A percentile compares a stretch with the other conserved stretches of the same genome.
Evolutionary conservation across 2,113 vertebrate species (phyloP).

Genomic region (Rhinopomastus cyanomelas): DNA sequence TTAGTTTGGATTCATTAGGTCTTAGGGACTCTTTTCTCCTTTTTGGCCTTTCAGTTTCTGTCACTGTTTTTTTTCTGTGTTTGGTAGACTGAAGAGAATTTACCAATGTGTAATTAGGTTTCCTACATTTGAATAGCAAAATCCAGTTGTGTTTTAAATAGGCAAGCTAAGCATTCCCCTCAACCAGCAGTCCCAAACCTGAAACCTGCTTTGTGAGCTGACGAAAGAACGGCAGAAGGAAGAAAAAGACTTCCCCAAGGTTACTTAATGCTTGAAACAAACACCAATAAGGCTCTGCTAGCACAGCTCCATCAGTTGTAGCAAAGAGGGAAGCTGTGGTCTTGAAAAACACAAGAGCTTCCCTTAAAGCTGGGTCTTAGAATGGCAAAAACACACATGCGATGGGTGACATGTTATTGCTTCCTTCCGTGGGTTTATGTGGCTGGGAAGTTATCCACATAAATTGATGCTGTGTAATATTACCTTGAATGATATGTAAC

Average conservation of each 20-base stretch:
- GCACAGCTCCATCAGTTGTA: not conserved
- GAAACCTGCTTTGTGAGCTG: constrained; percentile 80
- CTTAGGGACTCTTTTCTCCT: constrained; percentile 84
- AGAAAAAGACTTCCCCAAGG: constrained; percentile 63
- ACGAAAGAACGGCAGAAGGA: constrained; percentile 68
- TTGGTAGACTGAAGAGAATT: constrained; percentile 90
- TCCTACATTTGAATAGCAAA: constrained; percentile 89
- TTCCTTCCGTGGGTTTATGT: not conserved
- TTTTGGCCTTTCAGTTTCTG: constrained; percentile 83
- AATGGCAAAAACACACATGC: not conserved
- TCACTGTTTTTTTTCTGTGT: constrained; percentile 86
- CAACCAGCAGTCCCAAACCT: constrained; percentile 82
- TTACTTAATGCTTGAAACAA: constrained; percentile 58
- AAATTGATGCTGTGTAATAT: not conserved
- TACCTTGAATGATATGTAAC: not conserved
- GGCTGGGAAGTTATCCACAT: not conserved
- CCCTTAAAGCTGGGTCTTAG: not conserved
- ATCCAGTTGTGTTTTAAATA: constrained; percentile 88
- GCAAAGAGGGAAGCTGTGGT: not conserved
- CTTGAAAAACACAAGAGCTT: not conserved
- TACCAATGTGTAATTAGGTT: constrained; percentile 96
- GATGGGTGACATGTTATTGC: fast-evolving
- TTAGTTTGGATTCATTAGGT: constrained; percentile 99
- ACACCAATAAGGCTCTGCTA: constrained; percentile 29
- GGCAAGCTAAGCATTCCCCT: constrained; percentile 81